phyloP scores from a whole-genome alignment of 2,888 invertebrate species.

The Hyposoter dolosus region DNA sequence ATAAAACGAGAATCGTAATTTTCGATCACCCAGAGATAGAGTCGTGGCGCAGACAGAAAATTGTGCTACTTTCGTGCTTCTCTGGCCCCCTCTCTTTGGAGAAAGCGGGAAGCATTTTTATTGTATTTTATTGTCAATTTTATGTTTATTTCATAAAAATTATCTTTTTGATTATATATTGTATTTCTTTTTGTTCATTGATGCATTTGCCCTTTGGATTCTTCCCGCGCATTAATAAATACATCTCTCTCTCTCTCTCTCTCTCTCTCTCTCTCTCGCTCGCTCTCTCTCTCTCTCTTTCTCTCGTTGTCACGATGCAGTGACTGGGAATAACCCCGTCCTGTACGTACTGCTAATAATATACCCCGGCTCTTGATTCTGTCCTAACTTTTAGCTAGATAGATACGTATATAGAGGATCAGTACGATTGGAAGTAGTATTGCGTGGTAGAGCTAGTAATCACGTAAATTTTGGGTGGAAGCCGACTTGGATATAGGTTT shows the following conservation, averaged over 20 bases:
- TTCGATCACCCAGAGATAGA: not conserved
- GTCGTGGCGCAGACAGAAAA: slow-evolving; percentile 18
- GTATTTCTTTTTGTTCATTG: no score
- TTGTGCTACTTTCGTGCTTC: not conserved
- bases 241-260: not conserved
- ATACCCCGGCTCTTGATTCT: slow-evolving; percentile 42
- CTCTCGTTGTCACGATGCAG: not conserved
- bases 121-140: no score
- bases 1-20: slow-evolving; percentile 41
- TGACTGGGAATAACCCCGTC: not conserved
- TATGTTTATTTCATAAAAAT: no score
- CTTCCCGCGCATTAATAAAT: no score
- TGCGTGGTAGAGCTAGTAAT: slow-evolving; percentile 70
- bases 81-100: not conserved
- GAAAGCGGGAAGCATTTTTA: no score
- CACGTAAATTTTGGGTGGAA: slow-evolving; percentile 73
- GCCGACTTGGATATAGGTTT: slow-evolving; percentile 27
- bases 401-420: slow-evolving; percentile 27
- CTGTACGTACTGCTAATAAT: slow-evolving; percentile 33
- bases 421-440: slow-evolving; percentile 62
- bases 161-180: no score
- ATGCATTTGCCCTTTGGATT: no score
- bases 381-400: slow-evolving; percentile 13
- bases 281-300: not conserved
- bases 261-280: not conserved